phyloP scores from a whole-genome alignment of 2,888 invertebrate genomes.

The Eupithecia inturbata region DNA sequence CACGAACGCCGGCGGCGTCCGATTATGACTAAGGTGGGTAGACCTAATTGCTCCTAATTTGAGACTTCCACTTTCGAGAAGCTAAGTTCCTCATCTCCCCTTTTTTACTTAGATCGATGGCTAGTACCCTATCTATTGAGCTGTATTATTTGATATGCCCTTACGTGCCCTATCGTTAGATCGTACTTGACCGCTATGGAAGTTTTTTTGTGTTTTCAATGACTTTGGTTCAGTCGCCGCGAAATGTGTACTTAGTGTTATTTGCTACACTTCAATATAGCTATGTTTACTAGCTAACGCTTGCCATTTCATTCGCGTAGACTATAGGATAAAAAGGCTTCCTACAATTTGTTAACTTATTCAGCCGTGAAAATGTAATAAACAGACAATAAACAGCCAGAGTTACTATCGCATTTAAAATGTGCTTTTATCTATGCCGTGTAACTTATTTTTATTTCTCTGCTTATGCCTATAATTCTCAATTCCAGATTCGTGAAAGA shows the following conservation, averaged over 20 bases:
- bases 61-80: no score
- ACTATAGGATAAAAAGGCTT: not conserved
- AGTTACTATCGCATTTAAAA: not conserved
- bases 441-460: not conserved
- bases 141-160: not conserved
- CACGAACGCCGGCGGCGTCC: no score
- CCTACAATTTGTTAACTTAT: not conserved
- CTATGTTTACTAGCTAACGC: not conserved
- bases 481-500: slow-evolving; percentile 83
- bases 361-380: not conserved
- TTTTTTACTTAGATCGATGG: no score
- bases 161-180: not conserved
- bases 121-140: slow-evolving; percentile 1
- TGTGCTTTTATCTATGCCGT: not conserved
- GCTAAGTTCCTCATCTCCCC: no score
- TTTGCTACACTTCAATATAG: not conserved
- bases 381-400: not conserved
- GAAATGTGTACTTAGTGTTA: not conserved
- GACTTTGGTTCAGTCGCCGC: not conserved
- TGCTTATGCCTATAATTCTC: slow-evolving; percentile 2
- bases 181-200: slow-evolving; percentile 10
- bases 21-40: no score
- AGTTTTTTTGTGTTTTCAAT: slow-evolving; percentile 3
- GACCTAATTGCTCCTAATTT: no score
- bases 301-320: not conserved